Evolutionary conservation across 2,113 vertebrate species (phyloP).

Genomic region (Garra rufa): DNA sequence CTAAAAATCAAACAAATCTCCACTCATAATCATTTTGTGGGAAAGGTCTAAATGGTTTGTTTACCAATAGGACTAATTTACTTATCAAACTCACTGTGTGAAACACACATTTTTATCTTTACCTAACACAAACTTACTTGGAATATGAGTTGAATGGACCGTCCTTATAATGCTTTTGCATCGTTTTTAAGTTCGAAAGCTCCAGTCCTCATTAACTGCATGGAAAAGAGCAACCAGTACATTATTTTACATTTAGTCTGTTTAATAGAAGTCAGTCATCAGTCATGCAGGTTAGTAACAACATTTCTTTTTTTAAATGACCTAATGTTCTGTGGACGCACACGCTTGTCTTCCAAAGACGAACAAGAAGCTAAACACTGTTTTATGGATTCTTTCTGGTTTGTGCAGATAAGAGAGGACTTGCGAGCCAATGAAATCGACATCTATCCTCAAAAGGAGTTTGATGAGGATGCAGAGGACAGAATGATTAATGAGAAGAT

Average conservation of each 20-base stretch:
- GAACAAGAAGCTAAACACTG: background rate
- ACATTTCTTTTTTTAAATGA: background rate
- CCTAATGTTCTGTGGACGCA: background rate
- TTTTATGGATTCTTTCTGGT: background rate
- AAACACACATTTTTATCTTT: background rate
- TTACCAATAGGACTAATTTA: background rate
- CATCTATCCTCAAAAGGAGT: slow-evolving; percentile 95
- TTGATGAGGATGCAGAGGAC: slow-evolving; percentile 95
- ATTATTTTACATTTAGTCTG: background rate
- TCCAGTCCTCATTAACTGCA: background rate
- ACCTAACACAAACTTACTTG: background rate
- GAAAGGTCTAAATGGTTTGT: background rate
- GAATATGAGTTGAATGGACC: background rate
- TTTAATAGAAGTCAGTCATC: background rate
- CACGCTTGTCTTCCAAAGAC: background rate
- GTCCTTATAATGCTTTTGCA: background rate
- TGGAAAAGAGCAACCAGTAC: background rate
- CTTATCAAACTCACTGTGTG: background rate
- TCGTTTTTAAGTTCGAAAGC: background rate
- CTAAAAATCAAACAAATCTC: background rate
- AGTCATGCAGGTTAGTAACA: background rate
- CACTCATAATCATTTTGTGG: background rate
- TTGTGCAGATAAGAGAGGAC: slow-evolving; percentile 87
- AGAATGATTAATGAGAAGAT: slow-evolving; percentile 94
- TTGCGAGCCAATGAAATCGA: slow-evolving; percentile 92